Evolutionary conservation across 2,113 vertebrate species (phyloP).

Genomic region (Atlantisia rogersi): DNA sequence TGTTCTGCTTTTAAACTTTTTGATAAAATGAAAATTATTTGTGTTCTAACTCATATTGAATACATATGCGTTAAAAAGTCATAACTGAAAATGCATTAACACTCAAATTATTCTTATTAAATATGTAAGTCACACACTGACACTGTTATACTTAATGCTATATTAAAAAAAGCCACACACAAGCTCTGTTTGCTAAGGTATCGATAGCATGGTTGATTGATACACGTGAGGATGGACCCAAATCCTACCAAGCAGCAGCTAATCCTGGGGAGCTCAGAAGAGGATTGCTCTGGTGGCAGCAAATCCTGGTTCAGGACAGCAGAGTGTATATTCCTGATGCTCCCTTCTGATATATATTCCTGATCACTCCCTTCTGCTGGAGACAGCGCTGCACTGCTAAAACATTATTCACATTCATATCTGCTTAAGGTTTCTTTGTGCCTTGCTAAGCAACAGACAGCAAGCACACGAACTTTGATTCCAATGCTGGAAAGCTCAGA

Average conservation of each 20-base stretch:
- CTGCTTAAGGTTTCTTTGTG: neutral
- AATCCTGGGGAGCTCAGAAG: neutral
- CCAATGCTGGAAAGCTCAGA: neutral
- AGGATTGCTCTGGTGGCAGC: neutral
- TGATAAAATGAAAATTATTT: neutral
- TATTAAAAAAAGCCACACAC: neutral
- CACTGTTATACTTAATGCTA: neutral
- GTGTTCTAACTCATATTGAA: neutral
- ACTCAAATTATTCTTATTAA: neutral
- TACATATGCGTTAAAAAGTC: neutral
- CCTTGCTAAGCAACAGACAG: neutral
- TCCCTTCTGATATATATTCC: no score
- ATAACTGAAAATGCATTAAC: neutral
- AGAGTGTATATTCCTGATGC: neutral
- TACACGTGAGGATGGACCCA: neutral
- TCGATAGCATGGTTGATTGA: accelerated
- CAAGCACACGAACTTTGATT: neutral
- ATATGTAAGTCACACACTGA: neutral
- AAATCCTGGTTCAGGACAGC: neutral
- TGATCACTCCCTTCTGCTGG: neutral
- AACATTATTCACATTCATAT: neutral
- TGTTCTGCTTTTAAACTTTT: neutral
- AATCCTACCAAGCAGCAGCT: neutral
- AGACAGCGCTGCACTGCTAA: neutral
- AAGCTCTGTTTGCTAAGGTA: neutral